Percentiles rank a stretch among this genome's conserved stretches.
Conservation (phyloP, 2,888 invertebrate genomes). For the Cybosia mesomella region DNA sequence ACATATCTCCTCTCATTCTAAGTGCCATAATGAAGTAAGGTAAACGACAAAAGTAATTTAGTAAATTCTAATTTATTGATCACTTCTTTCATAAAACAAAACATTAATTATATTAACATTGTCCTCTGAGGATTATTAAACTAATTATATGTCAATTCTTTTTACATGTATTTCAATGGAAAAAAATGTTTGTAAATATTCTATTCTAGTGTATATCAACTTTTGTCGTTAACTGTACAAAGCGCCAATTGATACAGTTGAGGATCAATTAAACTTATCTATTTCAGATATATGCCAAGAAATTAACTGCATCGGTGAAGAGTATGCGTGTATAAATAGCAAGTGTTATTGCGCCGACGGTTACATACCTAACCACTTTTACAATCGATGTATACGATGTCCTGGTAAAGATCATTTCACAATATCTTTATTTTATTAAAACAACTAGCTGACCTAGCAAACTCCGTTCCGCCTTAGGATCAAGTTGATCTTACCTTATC, state of each 20-base stretch:
- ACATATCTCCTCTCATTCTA: no score
- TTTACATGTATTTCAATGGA: no score
- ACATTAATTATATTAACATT: no score
- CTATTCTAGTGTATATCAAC: no score
- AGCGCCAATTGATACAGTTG: neutral
- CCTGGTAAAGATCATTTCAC: constrained; percentile 65
- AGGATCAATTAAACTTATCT: neutral
- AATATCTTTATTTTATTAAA: neutral
- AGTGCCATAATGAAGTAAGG: neutral
- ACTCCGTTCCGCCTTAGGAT: no score
- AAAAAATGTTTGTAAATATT: no score
- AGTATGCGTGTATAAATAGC: constrained; percentile 74
- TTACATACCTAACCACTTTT: constrained; percentile 68
- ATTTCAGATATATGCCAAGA: constrained; percentile 64
- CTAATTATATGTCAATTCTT: no score
- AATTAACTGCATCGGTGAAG: constrained; percentile 68
- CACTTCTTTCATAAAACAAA: no score
- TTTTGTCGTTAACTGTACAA: neutral
- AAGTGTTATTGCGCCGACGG: constrained; percentile 75
- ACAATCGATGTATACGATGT: constrained; percentile 72
- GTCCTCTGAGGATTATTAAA: no score
- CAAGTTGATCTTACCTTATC: no score
- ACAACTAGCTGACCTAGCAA: neutral
- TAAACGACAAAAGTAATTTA: no score
- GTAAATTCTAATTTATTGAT: no score